Evolutionary conservation across 1,140 invertebrate genomes (phyloP), one percentile per base, ranked within the genome.

Genomic region (Streblospio benedicti): DNA sequence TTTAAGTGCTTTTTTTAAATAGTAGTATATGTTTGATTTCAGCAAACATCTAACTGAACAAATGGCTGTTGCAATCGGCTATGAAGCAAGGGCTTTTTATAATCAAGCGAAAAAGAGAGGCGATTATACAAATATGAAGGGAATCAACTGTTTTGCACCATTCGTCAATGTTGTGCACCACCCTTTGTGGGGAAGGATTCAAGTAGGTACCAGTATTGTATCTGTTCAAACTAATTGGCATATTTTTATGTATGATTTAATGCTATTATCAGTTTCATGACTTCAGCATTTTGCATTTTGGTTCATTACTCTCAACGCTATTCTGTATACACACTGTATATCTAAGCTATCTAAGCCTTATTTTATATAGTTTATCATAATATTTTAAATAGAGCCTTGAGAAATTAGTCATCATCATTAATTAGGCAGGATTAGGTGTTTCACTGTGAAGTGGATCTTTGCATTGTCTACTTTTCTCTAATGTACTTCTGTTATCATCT

Each of bases 151-250:
- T 64, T 74, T 76, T 35, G 71, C 70, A 65, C 73, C 74, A 2
- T 72, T 75, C n/a, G 69, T 76, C 45, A 76, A 76, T 64, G 72
- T 76, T 27, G 69, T 75, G 65, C 62, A 73, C 32, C 73, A 76
- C 59, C 73, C 73, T 23, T 52, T 73, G 6, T 76, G 74, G 74
- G 74, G 74, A 27, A 58, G 74, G 59, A 71, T 66, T 53, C 73
- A 74, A 68, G 72, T 72, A 62, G 54, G 32, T 35, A 25, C n/a
- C 54, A 23, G 1, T 32, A 18, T 12, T 51, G n/a, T 31, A 25
- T 54, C 18, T 49, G 1, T 14, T 32, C 20, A 9, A 49, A 9
- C n/a, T 38, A 9, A 27, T 44, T 49, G 33, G 18, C 33, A n/a
- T n/a, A n/a, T n/a, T n/a, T 1, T 43, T 16, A 18, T 41, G 14